Conservation (phyloP, 2,888 invertebrate species). For the Pyrochroa serraticornis region DNA sequence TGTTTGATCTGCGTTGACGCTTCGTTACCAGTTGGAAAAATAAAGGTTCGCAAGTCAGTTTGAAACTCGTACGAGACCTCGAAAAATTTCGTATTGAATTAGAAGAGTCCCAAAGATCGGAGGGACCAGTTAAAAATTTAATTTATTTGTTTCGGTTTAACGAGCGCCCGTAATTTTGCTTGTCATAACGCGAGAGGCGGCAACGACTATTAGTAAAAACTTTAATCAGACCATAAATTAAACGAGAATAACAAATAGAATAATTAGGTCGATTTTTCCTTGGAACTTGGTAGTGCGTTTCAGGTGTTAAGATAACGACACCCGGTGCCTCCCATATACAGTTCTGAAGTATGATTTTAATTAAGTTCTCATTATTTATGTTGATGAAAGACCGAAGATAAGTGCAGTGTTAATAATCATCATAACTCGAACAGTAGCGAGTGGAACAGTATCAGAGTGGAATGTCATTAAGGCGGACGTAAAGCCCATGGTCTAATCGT, state of each 20-base stretch:
- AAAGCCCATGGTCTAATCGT: conserved; percentile 30
- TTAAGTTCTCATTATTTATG: conserved; percentile 52
- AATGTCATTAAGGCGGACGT: conserved; percentile 39
- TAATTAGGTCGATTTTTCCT: conserved; percentile 14
- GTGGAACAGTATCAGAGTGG: conserved; percentile 38
- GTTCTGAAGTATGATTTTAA: conserved; percentile 47
- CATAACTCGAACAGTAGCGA: conserved; percentile 45
- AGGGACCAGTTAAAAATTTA: conserved; percentile 16
- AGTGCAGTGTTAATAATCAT: conserved; percentile 35
- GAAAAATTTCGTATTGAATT: too few relatives aligned
- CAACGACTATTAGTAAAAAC: conserved; percentile 17
- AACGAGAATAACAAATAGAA: conserved; percentile 16
- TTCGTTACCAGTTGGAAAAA: conserved; percentile 23
- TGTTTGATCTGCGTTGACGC: conserved; percentile 7
- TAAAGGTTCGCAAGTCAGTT: background rate
- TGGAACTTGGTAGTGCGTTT: conserved; percentile 9
- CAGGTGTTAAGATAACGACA: conserved; percentile 35
- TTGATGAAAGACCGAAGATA: conserved; percentile 43
- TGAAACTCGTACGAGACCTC: too few relatives aligned
- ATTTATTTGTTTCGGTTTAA: conserved; percentile 21
- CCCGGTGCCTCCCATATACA: conserved; percentile 32
- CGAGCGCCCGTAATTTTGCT: conserved; percentile 18
- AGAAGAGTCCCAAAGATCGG: too few relatives aligned
- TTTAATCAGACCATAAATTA: conserved; percentile 14
- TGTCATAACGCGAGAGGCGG: conserved; percentile 13